phyloP scores from a whole-genome alignment of 2,113 vertebrate genomes.

The Emydocephalus ijimae region DNA sequence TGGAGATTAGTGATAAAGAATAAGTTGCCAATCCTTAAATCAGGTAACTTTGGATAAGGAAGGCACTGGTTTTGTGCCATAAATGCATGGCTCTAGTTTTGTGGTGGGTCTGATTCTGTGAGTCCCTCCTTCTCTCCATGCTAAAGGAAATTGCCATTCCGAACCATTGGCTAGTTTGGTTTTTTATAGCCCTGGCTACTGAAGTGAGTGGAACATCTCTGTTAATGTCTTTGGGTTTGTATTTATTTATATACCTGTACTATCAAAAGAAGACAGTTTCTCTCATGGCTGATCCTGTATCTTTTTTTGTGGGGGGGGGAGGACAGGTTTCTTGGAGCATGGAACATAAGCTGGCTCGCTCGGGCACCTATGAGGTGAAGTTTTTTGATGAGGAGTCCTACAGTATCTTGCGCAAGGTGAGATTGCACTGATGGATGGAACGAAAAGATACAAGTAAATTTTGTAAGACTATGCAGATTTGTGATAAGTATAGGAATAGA shows the following conservation, averaged over 20 bases:
- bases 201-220: constrained; percentile 36
- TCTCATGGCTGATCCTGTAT: not conserved
- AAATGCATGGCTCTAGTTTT: constrained; percentile 32
- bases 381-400: constrained; percentile 94
- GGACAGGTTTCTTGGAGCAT: constrained; percentile 88
- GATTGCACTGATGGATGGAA: not conserved
- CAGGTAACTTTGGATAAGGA: not conserved
- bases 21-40: not conserved
- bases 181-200: constrained; percentile 25
- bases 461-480: not conserved
- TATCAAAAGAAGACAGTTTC: too few relatives aligned
- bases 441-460: not conserved
- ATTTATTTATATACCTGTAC: not conserved
- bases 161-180: constrained; percentile 47
- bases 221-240: not conserved
- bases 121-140: constrained; percentile 19
- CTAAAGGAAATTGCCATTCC: constrained; percentile 24
- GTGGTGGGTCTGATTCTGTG: constrained; percentile 25
- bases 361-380: constrained; percentile 87
- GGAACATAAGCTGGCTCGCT: constrained; percentile 83
- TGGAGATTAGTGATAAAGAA: not conserved
- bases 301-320: too few relatives aligned
- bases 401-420: constrained; percentile 17
- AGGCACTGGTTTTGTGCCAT: not conserved
- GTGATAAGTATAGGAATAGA: not conserved